phyloP scores from a whole-genome alignment of 1,140 invertebrate genomes.

The Diuraphis noxia region DNA sequence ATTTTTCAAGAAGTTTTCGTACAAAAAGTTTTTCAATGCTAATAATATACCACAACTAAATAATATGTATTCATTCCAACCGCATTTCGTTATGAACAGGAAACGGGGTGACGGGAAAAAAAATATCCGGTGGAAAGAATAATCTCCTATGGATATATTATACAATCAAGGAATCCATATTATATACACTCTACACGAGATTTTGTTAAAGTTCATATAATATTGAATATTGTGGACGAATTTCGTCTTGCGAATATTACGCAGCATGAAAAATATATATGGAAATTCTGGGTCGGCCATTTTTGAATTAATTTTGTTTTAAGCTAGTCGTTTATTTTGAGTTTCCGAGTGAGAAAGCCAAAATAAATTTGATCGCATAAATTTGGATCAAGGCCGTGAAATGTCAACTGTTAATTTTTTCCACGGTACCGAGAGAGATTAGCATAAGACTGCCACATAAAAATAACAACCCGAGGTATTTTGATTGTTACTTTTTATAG shows the following conservation, averaged over 20 bases:
- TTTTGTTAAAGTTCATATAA: conserved; percentile 18
- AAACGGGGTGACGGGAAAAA: conserved; percentile 12
- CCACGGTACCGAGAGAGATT: conserved; percentile 20
- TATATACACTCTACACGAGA: background rate
- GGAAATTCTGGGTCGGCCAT: conserved; percentile 5
- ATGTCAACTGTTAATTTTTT: conserved; percentile 46
- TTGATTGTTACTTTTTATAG: conserved; percentile 42
- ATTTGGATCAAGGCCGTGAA: conserved; percentile 45
- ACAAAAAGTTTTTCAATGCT: conserved; percentile 48
- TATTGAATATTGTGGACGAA: background rate
- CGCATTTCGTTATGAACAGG: conserved; percentile 38
- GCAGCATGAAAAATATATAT: background rate
- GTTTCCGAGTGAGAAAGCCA: background rate
- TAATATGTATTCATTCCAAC: conserved; percentile 36
- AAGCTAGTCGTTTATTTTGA: conserved; percentile 34
- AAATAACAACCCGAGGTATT: conserved; percentile 41
- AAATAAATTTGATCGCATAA: conserved; percentile 44
- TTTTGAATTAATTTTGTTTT: conserved; percentile 45
- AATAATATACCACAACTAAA: conserved; percentile 12
- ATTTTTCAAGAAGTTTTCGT: conserved; percentile 47
- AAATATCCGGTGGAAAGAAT: conserved; percentile 33
- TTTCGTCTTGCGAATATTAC: background rate
- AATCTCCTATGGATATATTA: conserved; percentile 6
- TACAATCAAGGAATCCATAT: background rate
- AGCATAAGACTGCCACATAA: conserved; percentile 40